A percentile compares a stretch with the other conserved stretches of the same genome.
phyloP scores from a whole-genome alignment of 2,888 invertebrate species.

The Drepana falcataria region DNA sequence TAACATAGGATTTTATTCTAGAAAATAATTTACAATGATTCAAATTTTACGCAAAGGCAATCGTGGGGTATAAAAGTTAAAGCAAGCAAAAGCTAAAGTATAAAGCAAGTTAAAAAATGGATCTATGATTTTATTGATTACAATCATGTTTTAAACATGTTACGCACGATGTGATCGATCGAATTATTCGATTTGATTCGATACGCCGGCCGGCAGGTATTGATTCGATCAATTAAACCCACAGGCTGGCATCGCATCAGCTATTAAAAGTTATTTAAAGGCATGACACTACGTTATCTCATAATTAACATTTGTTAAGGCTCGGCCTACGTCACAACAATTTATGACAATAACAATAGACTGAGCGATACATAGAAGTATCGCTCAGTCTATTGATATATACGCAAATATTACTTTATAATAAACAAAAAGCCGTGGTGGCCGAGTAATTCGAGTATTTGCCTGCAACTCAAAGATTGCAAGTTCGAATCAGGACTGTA shows the following conservation, averaged over 20 bases:
- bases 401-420: no score
- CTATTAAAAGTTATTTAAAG: conserved; percentile 1
- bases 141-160: background rate
- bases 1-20: no score
- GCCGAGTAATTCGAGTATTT: no score
- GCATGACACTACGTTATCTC: background rate
- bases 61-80: no score
- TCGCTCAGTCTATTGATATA: no score
- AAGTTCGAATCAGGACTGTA: no score
- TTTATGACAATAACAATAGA: background rate
- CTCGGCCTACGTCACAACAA: background rate
- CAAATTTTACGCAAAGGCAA: no score
- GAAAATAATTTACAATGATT: no score
- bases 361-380: no score
- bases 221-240: conserved; percentile 1
- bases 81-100: background rate
- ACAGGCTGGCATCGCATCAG: background rate
- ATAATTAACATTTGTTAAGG: background rate
- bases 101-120: background rate
- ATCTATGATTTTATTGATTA: background rate
- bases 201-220: background rate
- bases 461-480: no score
- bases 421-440: no score
- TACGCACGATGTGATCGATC: background rate
- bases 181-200: background rate